These are phyloP conservation scores for Neomonachus schauinslandi DNA, from an alignment of 2,113 vertebrate genomes.

Conservation along the genomic window DNA sequence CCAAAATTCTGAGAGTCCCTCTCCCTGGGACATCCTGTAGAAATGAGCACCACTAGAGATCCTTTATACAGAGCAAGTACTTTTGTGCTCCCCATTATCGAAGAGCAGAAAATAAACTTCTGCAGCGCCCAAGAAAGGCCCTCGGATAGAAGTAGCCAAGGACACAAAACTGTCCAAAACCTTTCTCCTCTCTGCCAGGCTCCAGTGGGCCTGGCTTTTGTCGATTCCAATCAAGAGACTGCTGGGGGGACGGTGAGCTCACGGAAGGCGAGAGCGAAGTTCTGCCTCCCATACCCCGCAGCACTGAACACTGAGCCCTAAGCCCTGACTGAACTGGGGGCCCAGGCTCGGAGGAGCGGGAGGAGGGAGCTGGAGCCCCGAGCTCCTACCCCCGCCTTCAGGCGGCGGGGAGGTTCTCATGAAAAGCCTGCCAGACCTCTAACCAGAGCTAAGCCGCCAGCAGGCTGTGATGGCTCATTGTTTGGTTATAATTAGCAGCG, in stretches of 20 bases:
- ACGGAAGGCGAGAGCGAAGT: constrained; percentile 52
- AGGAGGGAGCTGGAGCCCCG: background rate
- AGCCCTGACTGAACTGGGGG: background rate
- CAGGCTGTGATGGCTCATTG: constrained; percentile 69
- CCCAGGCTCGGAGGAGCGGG: background rate
- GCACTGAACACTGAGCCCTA: background rate
- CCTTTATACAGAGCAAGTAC: background rate
- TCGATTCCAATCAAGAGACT: background rate
- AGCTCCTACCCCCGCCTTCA: background rate
- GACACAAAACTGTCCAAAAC: background rate
- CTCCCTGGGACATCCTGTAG: background rate
- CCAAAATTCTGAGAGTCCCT: background rate
- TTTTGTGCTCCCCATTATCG: background rate
- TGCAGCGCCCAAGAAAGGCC: background rate
- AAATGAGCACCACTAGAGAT: background rate
- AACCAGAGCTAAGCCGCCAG: background rate
- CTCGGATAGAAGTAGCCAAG: constrained; percentile 20
- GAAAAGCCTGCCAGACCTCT: constrained; percentile 56
- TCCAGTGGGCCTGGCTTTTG: background rate
- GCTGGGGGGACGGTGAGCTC: background rate
- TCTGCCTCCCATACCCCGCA: background rate
- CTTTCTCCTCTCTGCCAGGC: background rate
- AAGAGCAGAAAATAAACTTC: constrained; percentile 15
- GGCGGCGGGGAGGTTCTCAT: background rate
- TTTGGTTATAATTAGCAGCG: constrained; percentile 66